A percentile compares a stretch with the other conserved stretches of the same genome.
These are phyloP conservation scores for Anastrepha obliqua DNA, from an alignment of 1,140 invertebrate species.

Conservation along the genomic window DNA sequence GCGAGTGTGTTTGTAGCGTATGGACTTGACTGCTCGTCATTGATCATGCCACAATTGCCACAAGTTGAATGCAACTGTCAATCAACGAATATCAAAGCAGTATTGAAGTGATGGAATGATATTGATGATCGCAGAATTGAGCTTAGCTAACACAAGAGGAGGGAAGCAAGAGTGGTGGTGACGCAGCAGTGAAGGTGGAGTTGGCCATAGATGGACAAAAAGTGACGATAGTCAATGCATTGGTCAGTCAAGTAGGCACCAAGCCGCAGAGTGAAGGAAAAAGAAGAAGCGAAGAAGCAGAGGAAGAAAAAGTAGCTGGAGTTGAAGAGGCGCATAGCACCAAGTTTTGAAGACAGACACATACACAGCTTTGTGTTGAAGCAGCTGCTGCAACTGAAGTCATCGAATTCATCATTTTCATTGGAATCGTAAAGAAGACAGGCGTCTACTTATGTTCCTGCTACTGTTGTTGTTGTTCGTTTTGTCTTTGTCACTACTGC, in stretches of 20 bases:
- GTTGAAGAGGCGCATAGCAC: background rate
- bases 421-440: background rate
- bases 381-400: constrained; percentile 5
- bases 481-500: background rate
- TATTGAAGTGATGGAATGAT: constrained; percentile 47
- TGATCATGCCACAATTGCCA: constrained; percentile 45
- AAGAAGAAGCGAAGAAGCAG: background rate
- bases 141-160: background rate
- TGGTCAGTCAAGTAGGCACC: constrained; percentile 1
- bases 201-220: constrained; percentile 23
- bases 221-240: background rate
- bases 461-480: background rate
- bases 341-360: background rate
- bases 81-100: constrained; percentile 11
- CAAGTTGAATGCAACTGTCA: constrained; percentile 41
- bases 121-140: constrained; percentile 34
- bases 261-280: background rate
- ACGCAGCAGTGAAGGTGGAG: background rate
- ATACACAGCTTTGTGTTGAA: background rate
- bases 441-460: background rate
- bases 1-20: background rate
- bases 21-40: background rate
- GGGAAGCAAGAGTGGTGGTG: background rate
- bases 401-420: constrained; percentile 45
- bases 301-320: background rate